Conservation (phyloP, 2,113 vertebrate species). For the Indicator indicator region DNA sequence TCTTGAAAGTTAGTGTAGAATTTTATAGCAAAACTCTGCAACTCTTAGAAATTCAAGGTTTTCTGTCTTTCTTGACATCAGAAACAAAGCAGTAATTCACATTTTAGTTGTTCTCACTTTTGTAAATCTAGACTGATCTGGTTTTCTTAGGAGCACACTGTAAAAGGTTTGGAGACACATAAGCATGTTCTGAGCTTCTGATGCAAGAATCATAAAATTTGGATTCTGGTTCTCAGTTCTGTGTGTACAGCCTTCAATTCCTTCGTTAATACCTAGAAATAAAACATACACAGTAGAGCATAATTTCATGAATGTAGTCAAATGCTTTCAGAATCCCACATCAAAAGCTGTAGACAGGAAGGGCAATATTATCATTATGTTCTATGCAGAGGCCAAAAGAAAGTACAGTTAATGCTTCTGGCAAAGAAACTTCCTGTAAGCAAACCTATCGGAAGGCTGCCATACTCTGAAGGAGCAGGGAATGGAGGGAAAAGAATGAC, state of each 20-base stretch:
- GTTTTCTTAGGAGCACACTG: neutral
- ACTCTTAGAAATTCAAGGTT: neutral
- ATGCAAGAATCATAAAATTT: neutral
- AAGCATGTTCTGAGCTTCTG: neutral
- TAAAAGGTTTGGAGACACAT: neutral
- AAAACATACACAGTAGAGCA: fast-evolving
- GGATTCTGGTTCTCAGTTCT: neutral
- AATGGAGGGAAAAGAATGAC: neutral
- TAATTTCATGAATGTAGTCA: neutral
- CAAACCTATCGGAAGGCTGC: neutral
- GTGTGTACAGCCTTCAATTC: neutral
- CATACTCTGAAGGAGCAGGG: neutral
- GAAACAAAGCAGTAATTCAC: neutral
- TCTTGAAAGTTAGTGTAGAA: neutral
- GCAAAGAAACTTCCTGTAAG: neutral
- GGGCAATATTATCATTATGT: neutral
- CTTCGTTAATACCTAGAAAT: neutral
- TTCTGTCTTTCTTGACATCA: neutral
- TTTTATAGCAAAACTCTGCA: neutral
- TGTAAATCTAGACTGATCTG: neutral
- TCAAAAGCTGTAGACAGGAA: neutral
- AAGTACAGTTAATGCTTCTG: neutral
- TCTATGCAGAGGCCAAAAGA: neutral
- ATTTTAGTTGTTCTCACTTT: neutral
- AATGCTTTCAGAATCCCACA: neutral